phyloP scores from a whole-genome alignment of 2,888 invertebrate genomes.

The Phyllotreta cruciferae region DNA sequence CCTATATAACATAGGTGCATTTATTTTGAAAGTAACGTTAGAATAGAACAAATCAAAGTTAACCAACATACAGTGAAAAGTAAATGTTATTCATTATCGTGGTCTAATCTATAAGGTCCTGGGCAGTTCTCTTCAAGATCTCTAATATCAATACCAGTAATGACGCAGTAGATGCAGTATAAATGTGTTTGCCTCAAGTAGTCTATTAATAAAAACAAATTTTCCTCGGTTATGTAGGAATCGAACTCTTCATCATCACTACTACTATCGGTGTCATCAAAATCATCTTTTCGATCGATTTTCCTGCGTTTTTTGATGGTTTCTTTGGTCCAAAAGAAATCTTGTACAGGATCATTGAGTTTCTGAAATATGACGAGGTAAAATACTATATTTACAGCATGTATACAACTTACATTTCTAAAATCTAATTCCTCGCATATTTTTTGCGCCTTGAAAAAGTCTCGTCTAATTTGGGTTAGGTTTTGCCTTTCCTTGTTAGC shows the following conservation, averaged over 20 bases:
- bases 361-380: slow-evolving; percentile 47
- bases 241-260: slow-evolving; percentile 52
- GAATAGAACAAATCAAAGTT: background rate
- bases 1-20: background rate
- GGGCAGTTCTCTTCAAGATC: slow-evolving; percentile 72
- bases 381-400: slow-evolving; percentile 11
- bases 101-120: slow-evolving; percentile 69
- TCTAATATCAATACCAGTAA: slow-evolving; percentile 67
- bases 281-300: slow-evolving; percentile 53
- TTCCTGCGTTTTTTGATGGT: slow-evolving; percentile 52
- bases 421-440: slow-evolving; percentile 67
- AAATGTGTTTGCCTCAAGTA: slow-evolving; percentile 74
- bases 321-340: slow-evolving; percentile 67
- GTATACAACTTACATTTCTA: slow-evolving; percentile 57
- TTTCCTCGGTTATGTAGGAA: slow-evolving; percentile 54
- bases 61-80: background rate
- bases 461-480: slow-evolving; percentile 48
- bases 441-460: slow-evolving; percentile 60
- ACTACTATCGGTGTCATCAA: slow-evolving; percentile 49
- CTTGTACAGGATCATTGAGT: slow-evolving; percentile 64
- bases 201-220: slow-evolving; percentile 52
- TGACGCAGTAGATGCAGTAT: slow-evolving; percentile 84
- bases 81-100: slow-evolving; percentile 55
- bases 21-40: slow-evolving; percentile 12
- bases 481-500: slow-evolving; percentile 51